phyloP scores from a whole-genome alignment of 2,113 vertebrate genomes.

The Entelurus aequoreus region DNA sequence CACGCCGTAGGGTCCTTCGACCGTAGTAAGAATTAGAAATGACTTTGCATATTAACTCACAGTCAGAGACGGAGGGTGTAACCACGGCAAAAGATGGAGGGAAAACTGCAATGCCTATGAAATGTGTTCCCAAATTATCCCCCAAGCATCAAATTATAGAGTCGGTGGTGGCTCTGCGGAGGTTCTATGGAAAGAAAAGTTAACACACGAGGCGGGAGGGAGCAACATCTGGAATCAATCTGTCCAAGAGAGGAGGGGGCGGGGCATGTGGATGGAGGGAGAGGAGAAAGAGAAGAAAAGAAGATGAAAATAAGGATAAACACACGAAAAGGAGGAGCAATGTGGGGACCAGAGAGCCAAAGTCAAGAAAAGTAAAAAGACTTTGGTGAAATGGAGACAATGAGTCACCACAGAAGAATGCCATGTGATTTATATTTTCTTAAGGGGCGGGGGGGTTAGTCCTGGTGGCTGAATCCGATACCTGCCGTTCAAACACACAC shows the following conservation, averaged over 20 bases:
- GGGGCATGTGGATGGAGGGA: slow-evolving; percentile 11
- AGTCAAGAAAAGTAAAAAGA: slow-evolving; percentile 41
- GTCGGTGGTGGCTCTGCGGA: slow-evolving; percentile 23
- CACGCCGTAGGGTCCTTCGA: too few species aligned
- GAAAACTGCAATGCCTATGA: slow-evolving; percentile 20
- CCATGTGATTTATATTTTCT: slow-evolving; percentile 69
- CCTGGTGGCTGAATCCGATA: slow-evolving; percentile 45
- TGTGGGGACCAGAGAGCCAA: slow-evolving; percentile 31
- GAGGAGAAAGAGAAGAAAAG: slow-evolving; percentile 12
- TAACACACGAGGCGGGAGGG: slow-evolving; percentile 26
- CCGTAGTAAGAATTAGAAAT: background rate
- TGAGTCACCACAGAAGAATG: slow-evolving; percentile 70
- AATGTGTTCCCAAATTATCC: slow-evolving; percentile 48
- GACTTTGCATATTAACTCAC: too few species aligned
- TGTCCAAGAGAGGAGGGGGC: slow-evolving; percentile 33
- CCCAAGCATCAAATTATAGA: slow-evolving; percentile 46
- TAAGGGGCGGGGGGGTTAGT: slow-evolving; percentile 27
- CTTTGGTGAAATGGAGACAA: slow-evolving; percentile 57
- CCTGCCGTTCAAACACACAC: slow-evolving; percentile 34
- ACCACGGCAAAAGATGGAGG: slow-evolving; percentile 1
- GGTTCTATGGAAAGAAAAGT: slow-evolving; percentile 29
- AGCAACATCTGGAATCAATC: slow-evolving; percentile 76
- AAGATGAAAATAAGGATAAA: slow-evolving; percentile 44
- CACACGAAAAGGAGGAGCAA: slow-evolving; percentile 40
- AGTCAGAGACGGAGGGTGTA: background rate